Conservation (phyloP, 2,797 vertebrate species). For the Denticeps clupeoides region DNA sequence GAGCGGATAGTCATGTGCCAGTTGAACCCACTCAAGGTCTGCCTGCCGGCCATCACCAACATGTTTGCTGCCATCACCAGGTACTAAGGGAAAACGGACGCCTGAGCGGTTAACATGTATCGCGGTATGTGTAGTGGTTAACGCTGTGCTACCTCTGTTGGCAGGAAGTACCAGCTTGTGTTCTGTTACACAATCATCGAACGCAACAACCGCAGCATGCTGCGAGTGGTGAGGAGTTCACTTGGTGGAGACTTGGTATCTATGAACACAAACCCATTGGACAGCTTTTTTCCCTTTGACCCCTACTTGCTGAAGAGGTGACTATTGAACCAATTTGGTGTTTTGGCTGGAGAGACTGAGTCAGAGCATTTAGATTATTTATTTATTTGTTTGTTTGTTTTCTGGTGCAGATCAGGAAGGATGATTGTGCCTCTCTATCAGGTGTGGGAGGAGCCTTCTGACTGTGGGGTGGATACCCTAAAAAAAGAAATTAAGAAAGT, state of each 20-base stretch:
- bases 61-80: conserved; percentile 91
- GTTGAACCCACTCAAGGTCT: conserved; percentile 90
- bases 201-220: conserved; percentile 72
- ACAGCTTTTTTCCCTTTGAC: conserved; percentile 94
- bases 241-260: conserved; percentile 62
- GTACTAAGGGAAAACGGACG: no score
- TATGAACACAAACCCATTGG: conserved; percentile 81
- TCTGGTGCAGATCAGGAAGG: conserved; percentile 66
- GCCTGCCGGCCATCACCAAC: conserved; percentile 76
- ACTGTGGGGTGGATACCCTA: conserved; percentile 53
- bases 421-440: conserved; percentile 78
- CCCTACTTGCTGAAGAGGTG: conserved; percentile 88
- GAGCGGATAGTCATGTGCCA: conserved; percentile 89
- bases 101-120: no score
- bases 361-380: neutral
- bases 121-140: no score
- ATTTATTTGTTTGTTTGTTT: neutral
- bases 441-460: conserved; percentile 76
- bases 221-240: conserved; percentile 74
- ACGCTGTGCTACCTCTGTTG: conserved; percentile 4
- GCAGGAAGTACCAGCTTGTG: conserved; percentile 91
- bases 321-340: neutral
- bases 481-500: conserved; percentile 58
- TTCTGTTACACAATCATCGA: conserved; percentile 97
- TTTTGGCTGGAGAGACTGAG: neutral